A percentile compares a stretch with the other conserved stretches of the same genome.
phyloP scores from a whole-genome alignment of 2,797 vertebrate genomes.

The Phalanger gymnotis region DNA sequence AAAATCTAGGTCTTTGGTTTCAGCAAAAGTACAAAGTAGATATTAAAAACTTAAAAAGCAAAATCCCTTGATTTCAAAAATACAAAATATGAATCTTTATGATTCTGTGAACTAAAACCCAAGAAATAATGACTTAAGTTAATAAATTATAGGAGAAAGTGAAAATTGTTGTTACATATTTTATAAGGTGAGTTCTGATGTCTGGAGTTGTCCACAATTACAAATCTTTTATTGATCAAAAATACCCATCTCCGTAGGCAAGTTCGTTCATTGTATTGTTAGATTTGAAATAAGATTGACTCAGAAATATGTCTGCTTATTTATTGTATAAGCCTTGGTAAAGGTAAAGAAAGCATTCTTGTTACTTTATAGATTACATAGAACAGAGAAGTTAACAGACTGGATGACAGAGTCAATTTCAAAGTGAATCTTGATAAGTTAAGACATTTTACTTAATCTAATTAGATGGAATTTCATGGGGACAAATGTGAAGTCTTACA shows the following conservation, averaged over 20 bases:
- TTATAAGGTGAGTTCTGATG: not conserved
- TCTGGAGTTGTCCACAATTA: not conserved
- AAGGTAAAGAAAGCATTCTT: not conserved
- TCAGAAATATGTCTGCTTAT: not conserved
- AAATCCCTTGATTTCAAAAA: not conserved
- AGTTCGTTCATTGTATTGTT: not conserved
- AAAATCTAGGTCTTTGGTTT: not conserved
- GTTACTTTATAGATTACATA: not conserved
- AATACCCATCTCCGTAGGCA: not conserved
- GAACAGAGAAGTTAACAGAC: not conserved
- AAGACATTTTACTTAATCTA: not conserved
- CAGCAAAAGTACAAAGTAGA: not conserved
- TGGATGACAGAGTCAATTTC: not conserved
- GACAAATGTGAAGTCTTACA: no score
- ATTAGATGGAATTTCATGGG: not conserved
- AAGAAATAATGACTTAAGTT: not conserved
- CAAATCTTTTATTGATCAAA: not conserved
- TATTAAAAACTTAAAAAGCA: not conserved
- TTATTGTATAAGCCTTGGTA: not conserved
- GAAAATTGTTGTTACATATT: not conserved
- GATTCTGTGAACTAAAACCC: not conserved
- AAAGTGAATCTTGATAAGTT: not conserved
- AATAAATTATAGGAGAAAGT: not conserved
- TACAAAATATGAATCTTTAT: not conserved
- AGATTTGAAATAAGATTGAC: not conserved